Percentiles rank a stretch among this genome's conserved stretches.
phyloP scores from a whole-genome alignment of 2,888 invertebrate species.

The Ditula angustiorana region DNA sequence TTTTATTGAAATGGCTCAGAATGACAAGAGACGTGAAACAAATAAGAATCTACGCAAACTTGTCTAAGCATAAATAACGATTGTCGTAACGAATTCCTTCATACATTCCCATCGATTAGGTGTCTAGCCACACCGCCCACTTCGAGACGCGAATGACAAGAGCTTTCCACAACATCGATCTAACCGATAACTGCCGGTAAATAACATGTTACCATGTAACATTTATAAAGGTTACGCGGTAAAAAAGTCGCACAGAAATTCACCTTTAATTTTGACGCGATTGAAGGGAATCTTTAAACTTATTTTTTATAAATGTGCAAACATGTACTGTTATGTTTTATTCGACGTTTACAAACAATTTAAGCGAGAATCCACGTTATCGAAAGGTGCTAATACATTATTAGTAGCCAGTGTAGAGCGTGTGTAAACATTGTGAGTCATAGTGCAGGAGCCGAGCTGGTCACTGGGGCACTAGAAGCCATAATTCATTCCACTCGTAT shows the following conservation, averaged over 20 bases:
- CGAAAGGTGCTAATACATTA: constrained; percentile 41
- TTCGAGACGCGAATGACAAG: constrained; percentile 22
- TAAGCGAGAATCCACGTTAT: neutral
- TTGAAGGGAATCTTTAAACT: too few relatives aligned
- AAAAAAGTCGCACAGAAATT: too few relatives aligned
- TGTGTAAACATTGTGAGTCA: constrained; percentile 67
- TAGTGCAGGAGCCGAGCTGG: constrained; percentile 52
- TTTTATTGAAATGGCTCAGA: too few relatives aligned
- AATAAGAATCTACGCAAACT: neutral
- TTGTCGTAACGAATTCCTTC: constrained; percentile 21
- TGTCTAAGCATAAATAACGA: constrained; percentile 1
- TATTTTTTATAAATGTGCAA: too few relatives aligned
- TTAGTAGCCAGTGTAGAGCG: constrained; percentile 39
- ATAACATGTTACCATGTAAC: neutral
- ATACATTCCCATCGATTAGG: constrained; percentile 30
- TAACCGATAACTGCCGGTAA: constrained; percentile 8
- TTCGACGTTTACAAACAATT: neutral
- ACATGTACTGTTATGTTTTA: too few relatives aligned
- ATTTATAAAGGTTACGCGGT: neutral
- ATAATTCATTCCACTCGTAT: constrained; percentile 59
- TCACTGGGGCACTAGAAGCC: constrained; percentile 59
- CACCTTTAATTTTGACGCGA: too few relatives aligned
- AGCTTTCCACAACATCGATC: constrained; percentile 20
- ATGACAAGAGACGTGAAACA: neutral
- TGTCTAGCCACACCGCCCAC: constrained; percentile 33